These are phyloP conservation scores for Caenorhabditis drosophilae DNA, from an alignment of 2,888 invertebrate genomes.

Conservation along the genomic window DNA sequence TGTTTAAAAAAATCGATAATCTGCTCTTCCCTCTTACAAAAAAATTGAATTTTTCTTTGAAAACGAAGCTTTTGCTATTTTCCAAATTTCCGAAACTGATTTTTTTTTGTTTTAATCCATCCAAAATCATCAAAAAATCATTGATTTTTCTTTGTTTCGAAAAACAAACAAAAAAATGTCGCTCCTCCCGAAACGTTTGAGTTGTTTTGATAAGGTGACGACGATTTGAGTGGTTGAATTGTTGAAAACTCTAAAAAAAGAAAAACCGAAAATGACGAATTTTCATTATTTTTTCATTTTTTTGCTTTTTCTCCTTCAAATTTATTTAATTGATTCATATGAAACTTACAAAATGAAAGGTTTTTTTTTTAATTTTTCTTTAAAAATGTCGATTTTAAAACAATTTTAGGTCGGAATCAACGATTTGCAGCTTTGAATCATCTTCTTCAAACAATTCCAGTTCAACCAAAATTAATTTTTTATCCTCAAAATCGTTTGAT, in stretches of 20 bases:
- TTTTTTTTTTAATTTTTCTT: slow-evolving; percentile 10
- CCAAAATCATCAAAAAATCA: too few relatives aligned
- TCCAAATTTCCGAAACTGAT: too few relatives aligned
- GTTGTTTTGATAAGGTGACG: too few relatives aligned
- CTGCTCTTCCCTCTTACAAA: too few relatives aligned
- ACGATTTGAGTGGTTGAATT: neutral
- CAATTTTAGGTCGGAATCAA: slow-evolving; percentile 27
- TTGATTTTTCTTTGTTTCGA: too few relatives aligned
- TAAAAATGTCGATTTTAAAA: neutral
- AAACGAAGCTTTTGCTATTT: too few relatives aligned
- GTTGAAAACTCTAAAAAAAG: too few relatives aligned
- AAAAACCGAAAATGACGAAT: slow-evolving; percentile 4
- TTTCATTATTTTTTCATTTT: slow-evolving; percentile 5
- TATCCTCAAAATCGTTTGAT: slow-evolving; percentile 13
- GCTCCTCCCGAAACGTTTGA: too few relatives aligned
- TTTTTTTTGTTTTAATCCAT: too few relatives aligned
- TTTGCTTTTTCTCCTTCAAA: slow-evolving; percentile 1
- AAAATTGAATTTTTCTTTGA: too few relatives aligned
- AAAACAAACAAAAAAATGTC: too few relatives aligned
- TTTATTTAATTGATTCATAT: slow-evolving; percentile 13
- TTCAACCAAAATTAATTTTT: slow-evolving; percentile 27
- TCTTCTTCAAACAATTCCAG: slow-evolving; percentile 29
- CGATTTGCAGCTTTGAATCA: slow-evolving; percentile 31
- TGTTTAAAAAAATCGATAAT: too few relatives aligned
- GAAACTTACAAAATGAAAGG: slow-evolving; percentile 27